These are phyloP conservation scores for Hemicrepidius hirtus DNA, from an alignment of 2,888 invertebrate species.

Conservation along the genomic window DNA sequence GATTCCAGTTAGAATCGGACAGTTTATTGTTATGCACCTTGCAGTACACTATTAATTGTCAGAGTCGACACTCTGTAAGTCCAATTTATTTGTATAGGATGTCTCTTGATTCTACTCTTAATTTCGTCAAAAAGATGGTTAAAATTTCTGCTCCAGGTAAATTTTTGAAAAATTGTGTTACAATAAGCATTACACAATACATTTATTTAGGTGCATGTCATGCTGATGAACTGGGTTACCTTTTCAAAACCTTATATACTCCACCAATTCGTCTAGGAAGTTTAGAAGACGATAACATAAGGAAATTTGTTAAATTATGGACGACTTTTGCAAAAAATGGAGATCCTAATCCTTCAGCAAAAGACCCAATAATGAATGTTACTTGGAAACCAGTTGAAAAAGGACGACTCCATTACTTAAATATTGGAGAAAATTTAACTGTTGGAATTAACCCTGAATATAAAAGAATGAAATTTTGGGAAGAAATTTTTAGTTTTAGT, in stretches of 20 bases:
- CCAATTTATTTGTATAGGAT: slow-evolving; percentile 61
- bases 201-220: slow-evolving; percentile 60
- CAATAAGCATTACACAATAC: neutral
- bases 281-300: slow-evolving; percentile 56
- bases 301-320: slow-evolving; percentile 60
- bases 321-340: slow-evolving; percentile 63
- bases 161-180: too few species aligned
- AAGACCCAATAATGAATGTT: slow-evolving; percentile 46
- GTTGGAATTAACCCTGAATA: slow-evolving; percentile 59
- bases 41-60: slow-evolving; percentile 53
- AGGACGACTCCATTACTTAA: slow-evolving; percentile 59
- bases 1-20: slow-evolving; percentile 58
- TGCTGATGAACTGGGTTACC: slow-evolving; percentile 62
- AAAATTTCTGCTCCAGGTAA: slow-evolving; percentile 36
- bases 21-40: slow-evolving; percentile 56
- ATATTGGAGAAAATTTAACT: slow-evolving; percentile 62
- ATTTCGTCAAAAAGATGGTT: slow-evolving; percentile 54
- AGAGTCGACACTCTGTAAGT: slow-evolving; percentile 39
- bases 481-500: slow-evolving; percentile 43
- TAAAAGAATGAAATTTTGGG: slow-evolving; percentile 60
- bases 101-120: slow-evolving; percentile 54
- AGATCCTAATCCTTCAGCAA: slow-evolving; percentile 56
- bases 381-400: slow-evolving; percentile 61
- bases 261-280: slow-evolving; percentile 51
- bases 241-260: slow-evolving; percentile 58